Evolutionary conservation across 2,797 vertebrate species (phyloP).

Genomic region (Coreius guichenoti): DNA sequence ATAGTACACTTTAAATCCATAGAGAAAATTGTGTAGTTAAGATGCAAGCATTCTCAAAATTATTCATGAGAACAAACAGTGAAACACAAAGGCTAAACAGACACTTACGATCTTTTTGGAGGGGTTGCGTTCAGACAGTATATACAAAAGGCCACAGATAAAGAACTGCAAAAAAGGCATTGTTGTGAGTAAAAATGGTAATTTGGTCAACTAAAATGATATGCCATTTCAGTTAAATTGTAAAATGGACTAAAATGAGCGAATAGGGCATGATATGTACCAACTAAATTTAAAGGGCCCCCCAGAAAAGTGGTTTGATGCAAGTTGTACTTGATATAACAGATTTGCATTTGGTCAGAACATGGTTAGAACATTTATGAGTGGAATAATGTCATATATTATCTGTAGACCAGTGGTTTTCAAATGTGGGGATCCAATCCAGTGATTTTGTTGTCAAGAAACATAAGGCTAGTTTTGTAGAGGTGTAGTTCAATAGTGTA

Average conservation of each 20-base stretch:
- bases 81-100: not conserved
- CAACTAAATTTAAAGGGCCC: not conserved
- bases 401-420: not conserved
- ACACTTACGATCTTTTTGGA: slow-evolving; percentile 77
- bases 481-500: no score
- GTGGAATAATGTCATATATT: not conserved
- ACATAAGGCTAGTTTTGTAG: not conserved
- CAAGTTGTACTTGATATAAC: not conserved
- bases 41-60: no score
- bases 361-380: not conserved
- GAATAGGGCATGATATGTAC: not conserved
- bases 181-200: not conserved
- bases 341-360: not conserved
- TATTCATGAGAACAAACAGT: no score
- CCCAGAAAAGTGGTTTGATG: not conserved
- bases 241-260: not conserved
- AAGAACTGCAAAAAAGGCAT: slow-evolving; percentile 65
- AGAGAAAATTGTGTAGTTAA: not conserved
- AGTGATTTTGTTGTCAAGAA: not conserved
- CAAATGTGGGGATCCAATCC: not conserved
- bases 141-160: slow-evolving; percentile 71
- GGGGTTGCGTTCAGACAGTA: slow-evolving; percentile 70
- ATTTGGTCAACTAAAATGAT: not conserved
- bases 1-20: no score
- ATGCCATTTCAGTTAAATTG: not conserved